A percentile compares a stretch with the other conserved stretches of the same genome.
Conservation (phyloP, 2,888 invertebrate species). For the Caenorhabditis macrosperma region DNA sequence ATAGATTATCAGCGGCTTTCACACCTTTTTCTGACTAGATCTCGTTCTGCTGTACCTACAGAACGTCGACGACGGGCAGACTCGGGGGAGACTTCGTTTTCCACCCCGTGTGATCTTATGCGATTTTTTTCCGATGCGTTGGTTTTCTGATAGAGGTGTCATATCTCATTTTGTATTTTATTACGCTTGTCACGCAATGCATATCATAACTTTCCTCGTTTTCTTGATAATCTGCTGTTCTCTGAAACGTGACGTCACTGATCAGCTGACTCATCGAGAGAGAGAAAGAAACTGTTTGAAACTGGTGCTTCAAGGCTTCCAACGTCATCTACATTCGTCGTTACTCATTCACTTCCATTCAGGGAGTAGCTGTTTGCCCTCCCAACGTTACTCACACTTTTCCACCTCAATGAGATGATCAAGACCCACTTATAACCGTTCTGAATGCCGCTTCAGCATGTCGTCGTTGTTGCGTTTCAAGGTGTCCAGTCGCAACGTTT, state of each 20-base stretch:
- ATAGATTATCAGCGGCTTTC: slow-evolving; percentile 50
- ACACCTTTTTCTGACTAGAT: slow-evolving; percentile 50
- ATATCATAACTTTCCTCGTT: too few species aligned
- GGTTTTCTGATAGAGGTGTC: slow-evolving; percentile 14
- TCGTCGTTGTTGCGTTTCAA: slow-evolving; percentile 9
- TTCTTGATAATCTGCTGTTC: neutral
- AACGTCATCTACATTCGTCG: slow-evolving; percentile 19
- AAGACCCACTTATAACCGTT: slow-evolving; percentile 55
- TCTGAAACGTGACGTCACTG: slow-evolving; percentile 10
- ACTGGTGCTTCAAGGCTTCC: slow-evolving; percentile 16
- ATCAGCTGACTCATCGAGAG: slow-evolving; percentile 35
- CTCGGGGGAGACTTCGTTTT: slow-evolving; percentile 41
- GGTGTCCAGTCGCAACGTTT: slow-evolving; percentile 39
- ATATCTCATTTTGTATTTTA: too few species aligned
- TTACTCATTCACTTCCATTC: slow-evolving; percentile 39
- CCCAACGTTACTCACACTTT: slow-evolving; percentile 34
- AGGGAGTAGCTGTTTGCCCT: slow-evolving; percentile 17
- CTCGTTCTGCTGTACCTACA: slow-evolving; percentile 55
- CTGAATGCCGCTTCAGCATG: slow-evolving; percentile 33
- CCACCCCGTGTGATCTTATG: slow-evolving; percentile 35
- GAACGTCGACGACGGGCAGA: slow-evolving; percentile 51
- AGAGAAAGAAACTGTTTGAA: slow-evolving; percentile 21
- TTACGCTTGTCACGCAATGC: too few species aligned
- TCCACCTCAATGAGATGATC: slow-evolving; percentile 20
- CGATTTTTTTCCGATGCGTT: slow-evolving; percentile 41